Base-by-base conservation (phyloP, 2,797 vertebrate genomes). In the Platalea minor region DNA sequence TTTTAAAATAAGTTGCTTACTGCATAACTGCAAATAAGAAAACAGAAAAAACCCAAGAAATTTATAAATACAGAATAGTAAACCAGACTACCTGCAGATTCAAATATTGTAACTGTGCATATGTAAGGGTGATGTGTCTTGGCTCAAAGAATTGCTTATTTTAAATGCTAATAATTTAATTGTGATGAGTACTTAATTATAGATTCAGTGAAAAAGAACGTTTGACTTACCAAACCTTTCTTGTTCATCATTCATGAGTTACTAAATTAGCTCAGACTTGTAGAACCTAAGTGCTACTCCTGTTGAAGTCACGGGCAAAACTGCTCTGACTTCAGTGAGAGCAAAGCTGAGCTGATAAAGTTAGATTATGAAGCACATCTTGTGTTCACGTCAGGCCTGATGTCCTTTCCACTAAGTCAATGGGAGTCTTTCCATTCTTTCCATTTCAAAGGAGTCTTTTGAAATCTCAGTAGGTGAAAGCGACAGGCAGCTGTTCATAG, bases 361-460 rank as follows among this genome's bases (percentile, higher is more conserved):
- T 73, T 61, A 73, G 51, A 39, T 81, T 76, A 60, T 88, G 76
- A 84, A 72, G 73, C 69, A 88, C 45, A 45, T 84, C 76, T 81
- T 84, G 65, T 78, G 61, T 87, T 92, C 46, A 3, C 3, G 8
- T 91, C 48, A 83, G 43, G 54, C 57, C 73, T 43, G 13, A 9
- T 91, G 81, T 83, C 67, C 78, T 89, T 94, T 83, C 72, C 56
- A 33, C 50, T 64, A 70, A 91, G 89, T 85, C 89, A 94, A 13
- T 67, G 81, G 51, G 25, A 92, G 39, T 81, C 59, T 89, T 95
- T 85, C 70, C 59, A 46, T 96, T 89, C 53, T 88, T 95, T 83
- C 91, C 53, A 65, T 89, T 91, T 87, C 67, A 67, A 15, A 60
- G 59, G 73, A 76, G 37, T 29, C 61, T 83, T 43, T 57, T 89